These are phyloP conservation scores for Scortum barcoo DNA, from an alignment of 2,113 vertebrate genomes.

Conservation along the genomic window DNA sequence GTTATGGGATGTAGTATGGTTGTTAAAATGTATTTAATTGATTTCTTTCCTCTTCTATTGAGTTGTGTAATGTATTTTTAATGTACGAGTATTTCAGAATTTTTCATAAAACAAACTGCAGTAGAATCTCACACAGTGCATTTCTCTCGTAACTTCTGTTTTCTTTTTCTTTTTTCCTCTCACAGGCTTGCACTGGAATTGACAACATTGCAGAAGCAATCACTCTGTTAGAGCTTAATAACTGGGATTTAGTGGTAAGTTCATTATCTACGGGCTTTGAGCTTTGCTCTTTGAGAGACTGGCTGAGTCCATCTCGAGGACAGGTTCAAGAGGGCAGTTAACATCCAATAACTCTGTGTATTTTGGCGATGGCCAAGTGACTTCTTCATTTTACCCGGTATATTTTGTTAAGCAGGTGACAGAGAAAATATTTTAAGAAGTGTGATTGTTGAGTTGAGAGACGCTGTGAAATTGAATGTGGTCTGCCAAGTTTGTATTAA, in stretches of 20 bases:
- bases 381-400: conserved; percentile 1
- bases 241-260: conserved; percentile 99
- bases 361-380: not conserved
- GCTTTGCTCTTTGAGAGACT: conserved; percentile 42
- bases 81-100: not conserved
- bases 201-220: conserved; percentile 99
- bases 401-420: not conserved
- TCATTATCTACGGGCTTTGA: conserved; percentile 52
- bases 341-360: conserved; percentile 10
- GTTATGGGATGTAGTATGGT: not conserved
- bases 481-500: conserved; percentile 42
- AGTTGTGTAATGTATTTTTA: conserved; percentile 1
- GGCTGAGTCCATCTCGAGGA: conserved; percentile 15
- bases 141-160: conserved; percentile 37
- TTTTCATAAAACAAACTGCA: not conserved
- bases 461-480: not conserved
- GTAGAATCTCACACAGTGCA: not conserved
- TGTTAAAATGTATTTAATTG: not conserved
- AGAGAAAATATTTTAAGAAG: not conserved
- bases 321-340: conserved; percentile 38
- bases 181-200: conserved; percentile 98
- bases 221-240: conserved; percentile 98
- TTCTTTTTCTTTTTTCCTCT: conserved; percentile 41
- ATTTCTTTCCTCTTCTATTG: not conserved
- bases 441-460: not conserved